Conservation (phyloP, 2,888 invertebrate genomes). For the Hybos culiciformis region DNA sequence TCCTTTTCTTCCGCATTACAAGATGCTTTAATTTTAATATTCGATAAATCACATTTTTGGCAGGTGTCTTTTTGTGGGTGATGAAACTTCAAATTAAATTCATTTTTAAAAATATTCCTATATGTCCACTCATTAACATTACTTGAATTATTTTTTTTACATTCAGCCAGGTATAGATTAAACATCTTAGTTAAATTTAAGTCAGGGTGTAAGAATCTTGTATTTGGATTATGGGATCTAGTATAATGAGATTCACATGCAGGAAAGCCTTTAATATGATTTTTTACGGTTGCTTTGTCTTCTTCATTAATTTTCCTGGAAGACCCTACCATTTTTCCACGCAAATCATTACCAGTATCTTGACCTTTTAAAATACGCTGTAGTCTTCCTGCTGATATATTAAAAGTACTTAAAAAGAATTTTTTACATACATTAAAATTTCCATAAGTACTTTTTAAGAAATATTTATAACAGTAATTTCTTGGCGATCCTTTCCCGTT, state of each 20-base stretch:
- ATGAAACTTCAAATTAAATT: slow-evolving; percentile 18
- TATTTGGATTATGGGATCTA: background rate
- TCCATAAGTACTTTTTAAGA: background rate
- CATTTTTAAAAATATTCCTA: slow-evolving; percentile 13
- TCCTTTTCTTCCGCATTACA: slow-evolving; percentile 19
- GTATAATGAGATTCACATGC: slow-evolving; percentile 5
- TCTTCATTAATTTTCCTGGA: slow-evolving; percentile 11
- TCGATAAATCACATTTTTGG: slow-evolving; percentile 20
- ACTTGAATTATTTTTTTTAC: slow-evolving; percentile 7
- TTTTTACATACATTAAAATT: background rate
- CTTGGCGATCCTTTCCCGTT: background rate
- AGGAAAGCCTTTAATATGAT: slow-evolving; percentile 6
- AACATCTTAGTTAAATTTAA: slow-evolving; percentile 17
- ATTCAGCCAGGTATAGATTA: too few relatives aligned
- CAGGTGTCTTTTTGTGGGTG: slow-evolving; percentile 19
- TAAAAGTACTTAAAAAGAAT: slow-evolving; percentile 3
- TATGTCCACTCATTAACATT: slow-evolving; percentile 10
- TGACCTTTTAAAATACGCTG: slow-evolving; percentile 8
- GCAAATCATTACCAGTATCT: slow-evolving; percentile 7
- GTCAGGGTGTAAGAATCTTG: background rate
- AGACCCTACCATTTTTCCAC: slow-evolving; percentile 11
- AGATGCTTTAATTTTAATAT: slow-evolving; percentile 20
- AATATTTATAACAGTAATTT: background rate
- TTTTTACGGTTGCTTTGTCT: slow-evolving; percentile 1
- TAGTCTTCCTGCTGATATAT: slow-evolving; percentile 9